A percentile compares a stretch with the other conserved stretches of the same genome.
These are phyloP conservation scores for Agrypnus murinus DNA, from an alignment of 2,888 invertebrate genomes.

Conservation along the genomic window DNA sequence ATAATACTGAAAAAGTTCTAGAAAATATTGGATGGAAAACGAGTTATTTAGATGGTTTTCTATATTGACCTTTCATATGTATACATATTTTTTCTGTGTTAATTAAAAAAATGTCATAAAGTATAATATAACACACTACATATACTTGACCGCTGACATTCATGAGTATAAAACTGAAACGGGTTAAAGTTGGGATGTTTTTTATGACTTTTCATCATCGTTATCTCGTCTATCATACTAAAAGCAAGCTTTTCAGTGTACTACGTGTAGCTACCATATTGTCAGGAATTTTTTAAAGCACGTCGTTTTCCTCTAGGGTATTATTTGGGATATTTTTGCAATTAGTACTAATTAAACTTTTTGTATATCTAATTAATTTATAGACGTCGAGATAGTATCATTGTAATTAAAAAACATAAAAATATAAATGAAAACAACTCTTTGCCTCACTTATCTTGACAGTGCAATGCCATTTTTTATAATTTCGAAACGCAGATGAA, in stretches of 20 bases:
- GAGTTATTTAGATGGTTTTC: too few species aligned
- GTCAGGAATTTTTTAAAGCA: not conserved
- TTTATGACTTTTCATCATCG: slow-evolving; percentile 21
- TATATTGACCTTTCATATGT: too few species aligned
- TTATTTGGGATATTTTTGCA: slow-evolving; percentile 3
- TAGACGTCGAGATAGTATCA: not conserved
- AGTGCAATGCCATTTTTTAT: too few species aligned
- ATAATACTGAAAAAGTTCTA: too few species aligned
- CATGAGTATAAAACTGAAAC: slow-evolving; percentile 3
- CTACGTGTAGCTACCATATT: not conserved
- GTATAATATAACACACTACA: not conserved
- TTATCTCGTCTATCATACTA: slow-evolving; percentile 12
- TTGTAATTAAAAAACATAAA: too few species aligned
- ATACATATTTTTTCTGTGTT: not conserved
- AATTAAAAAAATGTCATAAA: slow-evolving; percentile 24
- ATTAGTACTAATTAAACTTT: slow-evolving; percentile 12
- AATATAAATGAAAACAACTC: too few species aligned
- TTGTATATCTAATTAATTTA: slow-evolving; percentile 1
- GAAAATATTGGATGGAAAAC: too few species aligned
- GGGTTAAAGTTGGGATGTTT: slow-evolving; percentile 14
- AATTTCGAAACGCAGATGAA: too few species aligned
- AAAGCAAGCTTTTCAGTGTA: not conserved
- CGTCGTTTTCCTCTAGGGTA: not conserved
- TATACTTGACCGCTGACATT: slow-evolving; percentile 20
- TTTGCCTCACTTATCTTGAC: too few species aligned